Base-by-base conservation (phyloP, 2,113 vertebrate genomes). In the Quiscalus mexicanus region DNA sequence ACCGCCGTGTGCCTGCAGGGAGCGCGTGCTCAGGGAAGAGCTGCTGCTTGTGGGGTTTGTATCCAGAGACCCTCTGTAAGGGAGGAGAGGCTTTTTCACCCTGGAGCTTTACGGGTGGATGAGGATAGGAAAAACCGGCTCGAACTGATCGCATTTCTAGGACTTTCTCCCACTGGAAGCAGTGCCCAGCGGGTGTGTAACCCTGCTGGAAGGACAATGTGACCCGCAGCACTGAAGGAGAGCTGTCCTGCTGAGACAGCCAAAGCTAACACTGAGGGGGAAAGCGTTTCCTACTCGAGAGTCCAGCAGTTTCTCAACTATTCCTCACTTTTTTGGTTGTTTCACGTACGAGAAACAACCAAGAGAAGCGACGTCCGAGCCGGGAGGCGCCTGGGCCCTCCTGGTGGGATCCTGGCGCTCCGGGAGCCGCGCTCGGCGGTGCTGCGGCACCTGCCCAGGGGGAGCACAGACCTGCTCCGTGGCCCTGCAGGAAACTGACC, bases 21-120 rank as follows among this genome's bases (percentile, higher is more conserved):
- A 50, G 35, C 2, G 33, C 0, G 55, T 28, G 33, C 55, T 24
- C 24, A 4, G 47, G 64, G 69, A 37, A 50, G 50, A 20, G 14
- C 37, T 5, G 47, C 58, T 60, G 0, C 6, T 44, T n/a, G 35
- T 6, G 76, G 83, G 4, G 6, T 25, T 17, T 39, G 37, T 21
- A 15, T 45, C 60, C 64, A 62, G 25, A 25, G 13, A 17, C 4
- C 5, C 45, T 0, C 24, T 15, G 0, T 2, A 6, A 42, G 20
- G 4, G 35, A 33, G 37, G 31, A 77, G n/a, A 12, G 25, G 37
- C 42, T 47, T 30, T 58, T 8, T 18, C 33, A 23, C 12, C 9
- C 22, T 15, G 47, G 16, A 55, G 24, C 65, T 52, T 18, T 47
- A 37, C 0, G 1, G 71, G 56, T 41, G 31, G 11, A 4, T 41